A percentile compares a stretch with the other conserved stretches of the same genome.
These are phyloP conservation scores for Ptilonorhynchus violaceus DNA, from an alignment of 2,113 vertebrate genomes.

Conservation along the genomic window DNA sequence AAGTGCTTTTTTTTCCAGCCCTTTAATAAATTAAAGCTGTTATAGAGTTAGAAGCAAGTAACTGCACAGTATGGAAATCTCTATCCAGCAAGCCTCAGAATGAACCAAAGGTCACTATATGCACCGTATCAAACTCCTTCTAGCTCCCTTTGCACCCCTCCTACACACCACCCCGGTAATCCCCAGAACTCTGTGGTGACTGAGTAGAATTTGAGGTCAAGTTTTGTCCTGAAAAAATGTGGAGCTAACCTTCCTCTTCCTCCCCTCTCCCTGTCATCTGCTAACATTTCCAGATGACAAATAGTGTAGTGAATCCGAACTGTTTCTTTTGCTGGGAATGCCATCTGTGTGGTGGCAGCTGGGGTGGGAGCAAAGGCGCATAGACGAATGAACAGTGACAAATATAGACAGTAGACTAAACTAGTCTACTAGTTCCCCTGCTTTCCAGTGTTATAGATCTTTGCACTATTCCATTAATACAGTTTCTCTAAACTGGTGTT, in stretches of 20 bases:
- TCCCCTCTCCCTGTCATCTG: background rate
- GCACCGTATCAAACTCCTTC: background rate
- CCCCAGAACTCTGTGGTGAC: background rate
- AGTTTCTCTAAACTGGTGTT: background rate
- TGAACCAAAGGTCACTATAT: background rate
- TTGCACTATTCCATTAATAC: background rate
- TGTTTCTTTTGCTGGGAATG: slow-evolving; percentile 26
- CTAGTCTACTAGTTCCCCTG: background rate
- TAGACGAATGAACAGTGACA: background rate
- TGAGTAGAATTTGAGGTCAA: background rate
- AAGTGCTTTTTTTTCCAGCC: background rate
- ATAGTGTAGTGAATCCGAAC: background rate
- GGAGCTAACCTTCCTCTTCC: background rate
- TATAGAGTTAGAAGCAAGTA: background rate
- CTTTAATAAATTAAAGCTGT: slow-evolving; percentile 29
- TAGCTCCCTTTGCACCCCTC: background rate
- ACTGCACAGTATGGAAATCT: background rate
- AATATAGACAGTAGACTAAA: background rate
- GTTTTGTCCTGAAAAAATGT: background rate
- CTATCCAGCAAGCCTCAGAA: background rate
- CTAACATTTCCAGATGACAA: slow-evolving; percentile 4
- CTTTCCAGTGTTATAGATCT: background rate
- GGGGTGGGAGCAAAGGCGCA: background rate
- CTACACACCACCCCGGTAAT: accelerated
- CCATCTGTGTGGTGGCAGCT: slow-evolving; percentile 39